Evolutionary conservation across 1,140 invertebrate species (phyloP), one percentile per base, ranked within the genome.

Genomic region (Drosophila lacteicornis): DNA sequence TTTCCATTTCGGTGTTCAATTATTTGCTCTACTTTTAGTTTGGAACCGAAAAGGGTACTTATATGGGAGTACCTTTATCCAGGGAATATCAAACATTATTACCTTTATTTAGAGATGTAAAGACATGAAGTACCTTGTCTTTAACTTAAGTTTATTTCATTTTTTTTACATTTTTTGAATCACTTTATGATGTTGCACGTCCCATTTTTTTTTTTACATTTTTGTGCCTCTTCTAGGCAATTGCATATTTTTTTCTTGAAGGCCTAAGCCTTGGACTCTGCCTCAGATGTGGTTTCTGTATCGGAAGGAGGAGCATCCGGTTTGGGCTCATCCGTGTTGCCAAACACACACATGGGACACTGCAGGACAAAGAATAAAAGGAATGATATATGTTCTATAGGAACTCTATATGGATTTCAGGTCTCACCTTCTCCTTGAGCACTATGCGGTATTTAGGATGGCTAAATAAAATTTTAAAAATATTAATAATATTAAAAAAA

Each of bases 391-490:
- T 19, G 1, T 8, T 0, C 12, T 17, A 19, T 8, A 19, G 1
- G 0, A 36, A 13, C 12, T 6, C 1, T 47, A 59, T 0, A 38
- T 17, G 25, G n/a, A 30, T 36, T 36, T 30, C 11, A 43, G 46
- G 50, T n/a, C 33, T 42, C 43, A 84, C 82, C 82, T 87, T 96
- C 90, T 95, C 94, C 66, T 95, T 94, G 17, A 97, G 93, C 49
- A 96, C 96, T 69, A 95, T 93, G 76, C 96, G 94, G 88, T 96
- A 97, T 81, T 96, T 96, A 13, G 96, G 96, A 94, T 97, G 96
- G 79, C 96, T 96, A 75, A 3, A 38, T 8, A n/a, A 27, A 27
- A 9, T 5, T 30, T 30, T 50, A 0, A 40, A 33, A 40, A 11
- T 9, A 3, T 25, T 9, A 8, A 13, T 33, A 22, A 7, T 7